These are phyloP conservation scores for Oreochromis spilurus DNA, from an alignment of 2,113 vertebrate genomes.

Conservation along the genomic window DNA sequence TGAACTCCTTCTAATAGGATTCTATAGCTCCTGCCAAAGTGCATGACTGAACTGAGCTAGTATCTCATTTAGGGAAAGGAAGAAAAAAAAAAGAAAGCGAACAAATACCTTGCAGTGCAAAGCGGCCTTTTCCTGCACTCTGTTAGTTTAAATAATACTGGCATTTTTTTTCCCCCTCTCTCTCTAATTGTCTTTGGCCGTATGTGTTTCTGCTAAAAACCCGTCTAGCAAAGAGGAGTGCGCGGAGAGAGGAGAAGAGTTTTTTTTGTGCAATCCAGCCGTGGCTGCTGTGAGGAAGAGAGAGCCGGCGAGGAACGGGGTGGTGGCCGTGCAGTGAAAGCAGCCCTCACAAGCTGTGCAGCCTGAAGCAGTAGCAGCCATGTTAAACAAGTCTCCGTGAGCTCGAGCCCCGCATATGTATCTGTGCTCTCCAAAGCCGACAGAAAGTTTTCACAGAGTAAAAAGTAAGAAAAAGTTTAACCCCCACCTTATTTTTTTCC, in stretches of 20 bases:
- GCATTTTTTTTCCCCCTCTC: not conserved
- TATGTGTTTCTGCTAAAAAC: conserved; percentile 24
- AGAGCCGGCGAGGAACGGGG: conserved; percentile 59
- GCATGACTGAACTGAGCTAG: conserved; percentile 63
- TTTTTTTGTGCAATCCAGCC: not conserved
- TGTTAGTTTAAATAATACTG: not conserved
- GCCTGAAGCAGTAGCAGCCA: conserved; percentile 57
- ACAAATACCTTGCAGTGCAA: not conserved
- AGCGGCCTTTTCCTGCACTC: not conserved
- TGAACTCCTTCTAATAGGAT: conserved; percentile 78
- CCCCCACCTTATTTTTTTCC: conserved; percentile 76
- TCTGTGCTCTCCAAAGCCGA: conserved; percentile 9
- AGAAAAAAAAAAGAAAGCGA: not conserved
- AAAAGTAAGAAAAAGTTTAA: conserved; percentile 61
- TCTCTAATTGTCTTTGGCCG: not conserved
- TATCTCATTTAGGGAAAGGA: conserved; percentile 41
- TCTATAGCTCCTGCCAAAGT: conserved; percentile 70
- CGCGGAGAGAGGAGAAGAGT: not conserved
- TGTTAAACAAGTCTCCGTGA: conserved; percentile 49
- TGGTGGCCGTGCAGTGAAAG: conserved; percentile 46
- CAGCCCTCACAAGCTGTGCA: conserved; percentile 34
- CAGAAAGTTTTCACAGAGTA: conserved; percentile 48
- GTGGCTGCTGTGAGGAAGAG: not conserved
- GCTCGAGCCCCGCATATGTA: conserved; percentile 9
- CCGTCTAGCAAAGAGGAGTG: not conserved